Evolutionary conservation across 2,888 invertebrate species (phyloP).

Genomic region (Abscondita cerata): DNA sequence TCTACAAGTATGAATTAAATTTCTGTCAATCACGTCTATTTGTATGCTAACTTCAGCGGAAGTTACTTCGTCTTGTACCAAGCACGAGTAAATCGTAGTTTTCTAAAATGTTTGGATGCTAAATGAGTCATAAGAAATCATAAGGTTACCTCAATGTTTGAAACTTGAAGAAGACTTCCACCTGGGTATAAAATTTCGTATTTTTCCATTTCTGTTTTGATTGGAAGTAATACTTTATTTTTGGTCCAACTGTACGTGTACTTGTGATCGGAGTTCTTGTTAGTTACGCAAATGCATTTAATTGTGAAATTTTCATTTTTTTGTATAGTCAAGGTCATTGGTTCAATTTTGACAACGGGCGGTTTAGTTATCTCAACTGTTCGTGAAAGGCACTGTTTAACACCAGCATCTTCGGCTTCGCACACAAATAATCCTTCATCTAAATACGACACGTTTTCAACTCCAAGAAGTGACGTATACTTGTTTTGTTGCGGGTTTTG

Average conservation of each 20-base stretch:
- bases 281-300: slow-evolving; percentile 77
- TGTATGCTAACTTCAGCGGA: slow-evolving; percentile 68
- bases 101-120: slow-evolving; percentile 62
- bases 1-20: slow-evolving; percentile 65
- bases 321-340: slow-evolving; percentile 73
- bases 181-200: slow-evolving; percentile 87
- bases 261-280: slow-evolving; percentile 67
- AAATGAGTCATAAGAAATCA: too few relatives aligned
- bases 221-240: slow-evolving; percentile 75
- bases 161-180: slow-evolving; percentile 82
- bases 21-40: slow-evolving; percentile 69
- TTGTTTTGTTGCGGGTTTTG: slow-evolving; percentile 61
- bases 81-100: slow-evolving; percentile 79
- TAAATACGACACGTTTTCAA: slow-evolving; percentile 71
- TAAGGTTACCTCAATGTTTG: slow-evolving; percentile 78
- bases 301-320: slow-evolving; percentile 77
- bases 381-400: slow-evolving; percentile 71
- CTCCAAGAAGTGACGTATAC: slow-evolving; percentile 74
- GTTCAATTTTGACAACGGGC: slow-evolving; percentile 72
- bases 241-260: slow-evolving; percentile 87
- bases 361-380: slow-evolving; percentile 68
- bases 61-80: slow-evolving; percentile 61
- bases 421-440: slow-evolving; percentile 85
- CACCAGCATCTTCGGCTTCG: slow-evolving; percentile 74
- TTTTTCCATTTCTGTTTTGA: slow-evolving; percentile 76